Conservation (phyloP, 2,113 vertebrate species). For the Callaeas wilsoni region DNA sequence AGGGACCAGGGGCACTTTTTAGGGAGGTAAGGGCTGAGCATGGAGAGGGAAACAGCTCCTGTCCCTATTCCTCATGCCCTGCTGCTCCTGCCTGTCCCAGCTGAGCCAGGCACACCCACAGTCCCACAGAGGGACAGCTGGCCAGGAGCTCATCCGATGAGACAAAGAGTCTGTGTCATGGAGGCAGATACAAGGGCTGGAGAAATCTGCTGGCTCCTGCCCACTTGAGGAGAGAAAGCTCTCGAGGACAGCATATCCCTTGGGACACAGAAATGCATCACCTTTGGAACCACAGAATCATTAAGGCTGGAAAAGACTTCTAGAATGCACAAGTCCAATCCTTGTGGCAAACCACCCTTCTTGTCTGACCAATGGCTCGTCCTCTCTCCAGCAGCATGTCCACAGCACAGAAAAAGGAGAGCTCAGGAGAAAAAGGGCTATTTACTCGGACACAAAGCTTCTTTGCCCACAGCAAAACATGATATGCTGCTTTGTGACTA, state of each 20-base stretch:
- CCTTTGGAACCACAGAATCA: neutral
- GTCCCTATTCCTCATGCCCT: neutral
- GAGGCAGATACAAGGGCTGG: neutral
- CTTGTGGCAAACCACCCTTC: neutral
- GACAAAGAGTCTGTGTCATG: neutral
- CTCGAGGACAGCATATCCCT: neutral
- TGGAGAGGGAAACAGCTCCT: neutral
- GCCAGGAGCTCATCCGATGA: neutral
- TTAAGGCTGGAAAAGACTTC: neutral
- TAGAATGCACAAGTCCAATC: neutral
- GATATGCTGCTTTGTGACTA: neutral
- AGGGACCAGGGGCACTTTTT: neutral
- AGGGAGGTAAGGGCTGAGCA: neutral
- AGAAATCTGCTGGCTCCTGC: neutral
- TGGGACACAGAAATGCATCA: neutral
- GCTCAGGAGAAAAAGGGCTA: neutral
- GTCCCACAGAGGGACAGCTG: rapidly evolving
- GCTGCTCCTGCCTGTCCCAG: neutral
- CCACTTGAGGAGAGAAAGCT: neutral
- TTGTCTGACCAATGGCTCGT: neutral
- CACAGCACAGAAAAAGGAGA: neutral
- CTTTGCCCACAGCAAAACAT: neutral
- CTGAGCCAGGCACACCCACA: neutral
- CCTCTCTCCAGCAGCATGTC: neutral
- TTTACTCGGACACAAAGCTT: neutral